Percentiles rank a stretch among this genome's conserved stretches.
These are phyloP conservation scores for Syrrhaptes paradoxus DNA, from an alignment of 2,113 vertebrate species.

Conservation along the genomic window DNA sequence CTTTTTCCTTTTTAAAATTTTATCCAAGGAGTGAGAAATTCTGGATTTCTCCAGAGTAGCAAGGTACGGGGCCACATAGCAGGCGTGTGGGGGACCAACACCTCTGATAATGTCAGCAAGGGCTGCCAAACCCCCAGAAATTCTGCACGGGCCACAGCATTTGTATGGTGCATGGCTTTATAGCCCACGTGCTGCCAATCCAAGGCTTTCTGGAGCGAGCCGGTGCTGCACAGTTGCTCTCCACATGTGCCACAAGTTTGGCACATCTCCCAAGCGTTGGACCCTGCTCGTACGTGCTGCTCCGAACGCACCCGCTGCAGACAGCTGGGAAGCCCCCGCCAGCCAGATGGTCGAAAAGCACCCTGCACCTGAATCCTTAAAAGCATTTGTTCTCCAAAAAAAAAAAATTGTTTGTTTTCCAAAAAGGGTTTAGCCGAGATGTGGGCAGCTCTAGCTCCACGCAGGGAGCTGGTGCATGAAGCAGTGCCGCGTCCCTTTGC, in stretches of 20 bases:
- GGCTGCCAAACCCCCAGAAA: not conserved
- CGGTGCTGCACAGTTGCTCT: conserved; percentile 21
- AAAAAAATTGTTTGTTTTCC: conserved; percentile 26
- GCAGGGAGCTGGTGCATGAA: not conserved
- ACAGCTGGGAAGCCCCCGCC: conserved; percentile 64
- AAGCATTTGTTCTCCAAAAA: conserved; percentile 44
- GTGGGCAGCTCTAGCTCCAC: not conserved
- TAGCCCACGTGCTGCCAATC: not conserved
- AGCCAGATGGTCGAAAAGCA: conserved; percentile 64
- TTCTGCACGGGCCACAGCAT: not conserved
- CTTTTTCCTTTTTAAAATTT: not conserved
- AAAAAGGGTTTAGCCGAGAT: not conserved
- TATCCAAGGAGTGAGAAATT: not conserved
- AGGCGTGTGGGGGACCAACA: accelerated
- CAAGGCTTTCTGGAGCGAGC: not conserved
- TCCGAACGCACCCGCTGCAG: conserved; percentile 42
- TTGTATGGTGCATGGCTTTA: not conserved
- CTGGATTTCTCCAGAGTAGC: not conserved
- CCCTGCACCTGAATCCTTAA: conserved; percentile 66
- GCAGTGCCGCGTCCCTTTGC: not conserved
- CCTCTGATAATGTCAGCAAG: not conserved
- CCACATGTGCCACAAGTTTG: conserved; percentile 50
- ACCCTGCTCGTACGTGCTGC: conserved; percentile 43
- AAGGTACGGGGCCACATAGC: not conserved
- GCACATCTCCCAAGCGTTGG: conserved; percentile 9